Evolutionary conservation across 2,797 vertebrate genomes (phyloP), one percentile per base, ranked within the genome.

Genomic region (Margarornis squamiger): DNA sequence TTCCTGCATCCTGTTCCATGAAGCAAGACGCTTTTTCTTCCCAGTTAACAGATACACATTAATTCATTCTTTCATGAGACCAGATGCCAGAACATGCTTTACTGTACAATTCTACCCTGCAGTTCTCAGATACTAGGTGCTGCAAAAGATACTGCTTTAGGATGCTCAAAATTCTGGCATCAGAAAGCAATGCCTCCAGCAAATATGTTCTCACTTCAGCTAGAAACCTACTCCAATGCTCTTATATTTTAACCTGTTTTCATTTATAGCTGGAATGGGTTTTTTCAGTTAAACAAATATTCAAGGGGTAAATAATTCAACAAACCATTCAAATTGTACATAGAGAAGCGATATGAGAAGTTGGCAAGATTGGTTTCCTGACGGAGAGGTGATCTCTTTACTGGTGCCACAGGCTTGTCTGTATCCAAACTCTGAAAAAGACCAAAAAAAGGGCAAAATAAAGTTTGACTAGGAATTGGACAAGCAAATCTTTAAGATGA

Each of bases 261-360:
- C 22, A 51, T 68, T 81, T 58, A 48, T 8, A 81, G 34, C 4
- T 81, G 26, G 22, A 93, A 74, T 10, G 52, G 27, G 0, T 5
- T 36, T 72, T 39, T 74, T 71, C 63, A 29, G 21, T 32, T 49
- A 54, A 87, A 38, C 12, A 38, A 68, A 38, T 66, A 88, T 32
- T n/a, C 84, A 17, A 79, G 4, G 14, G 6, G 13, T 79, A 87
- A 96, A 73, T 84, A 92, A 92, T 83, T 89, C 30, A 86, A 91
- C 98, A 98, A 97, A 99, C 99, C 99, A 92, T 99, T 99, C 90
- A 99, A 98, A 97, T 99, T 99, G 96, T 99, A 99, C 98, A 99
- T 99, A 36, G 99, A 99, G 98, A 99, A 99, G 63, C 99, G 99
- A 95, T 99, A 99, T 41, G 99, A 99, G 98, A 99, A 99, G 97